Evolutionary conservation across 2,113 vertebrate genomes (phyloP), one percentile per base, ranked within the genome.

Genomic region (Psittacus erithacus): DNA sequence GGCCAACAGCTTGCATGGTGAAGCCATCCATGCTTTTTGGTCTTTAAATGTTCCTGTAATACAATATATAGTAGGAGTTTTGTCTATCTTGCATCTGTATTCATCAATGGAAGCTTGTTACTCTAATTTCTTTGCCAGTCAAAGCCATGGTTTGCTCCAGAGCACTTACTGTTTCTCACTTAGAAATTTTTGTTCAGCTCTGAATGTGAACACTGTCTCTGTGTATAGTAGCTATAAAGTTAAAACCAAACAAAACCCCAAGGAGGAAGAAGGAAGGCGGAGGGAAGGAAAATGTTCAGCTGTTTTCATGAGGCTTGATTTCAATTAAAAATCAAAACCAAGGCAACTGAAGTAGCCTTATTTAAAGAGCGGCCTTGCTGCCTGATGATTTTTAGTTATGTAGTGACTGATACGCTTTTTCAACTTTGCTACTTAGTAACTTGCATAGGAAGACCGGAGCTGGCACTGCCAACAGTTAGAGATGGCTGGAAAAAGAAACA

Each of bases 401-500:
- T 38, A 50, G 71, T 59, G 29, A 46, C 46, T 44, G 47, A 39
- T 8, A 15, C 20, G 15, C 68, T 53, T 14, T 39, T 84, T 19
- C 24, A 86, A 28, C 39, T 59, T 60, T 86, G 14, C 33, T 50
- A 12, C 8, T 63, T 67, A 3, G 6, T 73, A 50, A 49, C 62
- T 65, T 68, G 14, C 7, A 52, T 69, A 75, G 13, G 35, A 78
- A n/a, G 41, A 33, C 27, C 1, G 3, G 24, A 57, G 35, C 44
- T 64, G 35, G 5, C 17, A 22, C 23, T 60, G 29, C 33, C 44
- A 76, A 15, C 24, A 47, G 27, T 57, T 90, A 60, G 2, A 33
- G 33, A 13, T 1, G 3, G 5, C 62, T 86, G 13, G 39, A n/a
- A 31, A 47, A 76, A 65, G 20, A 38, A 52, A 17, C 0, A 2